phyloP scores from a whole-genome alignment of 2,888 invertebrate genomes.

The Malachius bipustulatus region DNA sequence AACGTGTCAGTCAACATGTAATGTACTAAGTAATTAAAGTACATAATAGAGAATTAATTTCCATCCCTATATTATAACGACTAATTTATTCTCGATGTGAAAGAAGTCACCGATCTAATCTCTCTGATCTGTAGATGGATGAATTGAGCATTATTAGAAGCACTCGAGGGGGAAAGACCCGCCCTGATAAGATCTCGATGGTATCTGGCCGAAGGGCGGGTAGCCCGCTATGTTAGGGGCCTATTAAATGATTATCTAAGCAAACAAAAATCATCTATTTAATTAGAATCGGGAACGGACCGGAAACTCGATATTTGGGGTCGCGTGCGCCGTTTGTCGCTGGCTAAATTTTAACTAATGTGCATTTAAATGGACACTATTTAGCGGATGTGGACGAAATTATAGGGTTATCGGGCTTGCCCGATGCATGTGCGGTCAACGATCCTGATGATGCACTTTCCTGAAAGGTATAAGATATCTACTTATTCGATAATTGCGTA shows the following conservation, averaged over 20 bases:
- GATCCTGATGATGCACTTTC: too few species aligned
- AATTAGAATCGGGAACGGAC: constrained; percentile 37
- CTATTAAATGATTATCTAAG: constrained; percentile 41
- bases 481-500: too few species aligned
- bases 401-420: constrained; percentile 21
- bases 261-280: constrained; percentile 42
- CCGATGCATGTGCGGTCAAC: too few species aligned
- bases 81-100: too few species aligned
- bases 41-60: too few species aligned
- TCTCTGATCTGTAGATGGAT: constrained; percentile 1
- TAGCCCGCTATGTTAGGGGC: constrained; percentile 35
- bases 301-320: constrained; percentile 18
- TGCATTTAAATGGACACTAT: constrained; percentile 23
- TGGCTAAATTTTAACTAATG: constrained; percentile 25
- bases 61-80: too few species aligned
- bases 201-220: constrained; percentile 31
- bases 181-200: constrained; percentile 26
- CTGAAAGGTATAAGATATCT: too few species aligned
- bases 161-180: neutral
- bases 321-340: constrained; percentile 26
- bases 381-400: constrained; percentile 21
- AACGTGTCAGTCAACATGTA: too few species aligned
- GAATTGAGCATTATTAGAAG: constrained; percentile 1
- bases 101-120: neutral
- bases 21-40: too few species aligned